These are phyloP conservation scores for Naja naja DNA, from an alignment of 2,113 vertebrate genomes.

Conservation along the genomic window DNA sequence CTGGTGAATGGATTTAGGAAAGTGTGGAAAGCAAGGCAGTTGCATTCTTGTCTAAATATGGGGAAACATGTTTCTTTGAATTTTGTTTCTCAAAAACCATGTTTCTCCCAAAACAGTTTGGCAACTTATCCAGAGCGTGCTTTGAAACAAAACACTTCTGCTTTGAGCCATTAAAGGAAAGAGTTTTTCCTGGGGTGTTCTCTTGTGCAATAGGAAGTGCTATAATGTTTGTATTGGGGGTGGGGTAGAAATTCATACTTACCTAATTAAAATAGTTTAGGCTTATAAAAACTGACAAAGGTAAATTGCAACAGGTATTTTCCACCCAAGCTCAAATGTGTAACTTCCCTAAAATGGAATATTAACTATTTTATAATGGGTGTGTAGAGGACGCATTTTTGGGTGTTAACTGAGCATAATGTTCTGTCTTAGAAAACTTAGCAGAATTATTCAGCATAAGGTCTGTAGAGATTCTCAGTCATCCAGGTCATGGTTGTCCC, in stretches of 20 bases:
- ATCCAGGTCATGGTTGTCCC: no score
- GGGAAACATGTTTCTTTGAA: background rate
- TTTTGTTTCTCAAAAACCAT: background rate
- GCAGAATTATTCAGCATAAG: background rate
- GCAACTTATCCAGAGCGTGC: background rate
- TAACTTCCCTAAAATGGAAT: background rate
- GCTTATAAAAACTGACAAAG: background rate
- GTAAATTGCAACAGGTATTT: background rate
- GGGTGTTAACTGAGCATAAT: background rate
- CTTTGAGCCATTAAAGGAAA: background rate
- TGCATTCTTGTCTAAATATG: background rate
- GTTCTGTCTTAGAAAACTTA: background rate
- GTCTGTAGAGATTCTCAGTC: background rate
- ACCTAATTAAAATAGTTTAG: background rate
- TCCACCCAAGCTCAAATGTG: background rate
- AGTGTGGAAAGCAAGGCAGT: background rate
- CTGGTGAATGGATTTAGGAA: background rate
- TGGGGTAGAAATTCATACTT: background rate
- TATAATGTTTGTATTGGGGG: background rate
- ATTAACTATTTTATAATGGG: background rate
- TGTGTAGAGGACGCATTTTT: background rate
- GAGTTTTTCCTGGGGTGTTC: background rate
- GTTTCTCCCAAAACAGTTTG: background rate
- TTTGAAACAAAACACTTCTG: background rate
- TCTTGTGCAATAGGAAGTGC: background rate